Percentiles rank a stretch among this genome's conserved stretches.
phyloP scores from a whole-genome alignment of 2,113 vertebrate species.

The Centrocercus urophasianus region DNA sequence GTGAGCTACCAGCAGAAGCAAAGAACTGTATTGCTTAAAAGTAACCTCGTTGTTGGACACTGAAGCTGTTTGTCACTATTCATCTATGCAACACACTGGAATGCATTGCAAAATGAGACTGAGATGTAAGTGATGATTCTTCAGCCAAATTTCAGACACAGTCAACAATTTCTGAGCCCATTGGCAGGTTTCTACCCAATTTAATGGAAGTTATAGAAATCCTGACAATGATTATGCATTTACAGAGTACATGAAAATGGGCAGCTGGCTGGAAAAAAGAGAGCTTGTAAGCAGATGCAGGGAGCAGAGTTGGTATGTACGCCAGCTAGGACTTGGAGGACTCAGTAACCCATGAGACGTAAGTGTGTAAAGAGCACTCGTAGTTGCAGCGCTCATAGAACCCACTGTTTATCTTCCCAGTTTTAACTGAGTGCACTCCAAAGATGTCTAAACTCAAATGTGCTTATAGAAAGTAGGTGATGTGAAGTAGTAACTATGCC shows the following conservation, averaged over 20 bases:
- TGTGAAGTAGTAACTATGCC: neutral
- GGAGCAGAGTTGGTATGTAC: neutral
- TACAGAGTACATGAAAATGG: neutral
- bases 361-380: neutral
- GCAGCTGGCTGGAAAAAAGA: slow-evolving; percentile 9
- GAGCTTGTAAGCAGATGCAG: neutral
- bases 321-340: neutral
- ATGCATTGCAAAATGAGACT: neutral
- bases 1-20: neutral
- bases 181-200: neutral
- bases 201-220: neutral
- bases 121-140: neutral
- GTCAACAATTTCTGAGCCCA: neutral
- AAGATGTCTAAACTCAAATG: neutral
- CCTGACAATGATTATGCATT: neutral
- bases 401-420: neutral
- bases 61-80: neutral
- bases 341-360: neutral
- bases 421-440: neutral
- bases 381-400: neutral
- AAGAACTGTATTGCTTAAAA: neutral
- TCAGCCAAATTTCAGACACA: neutral
- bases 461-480: neutral
- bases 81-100: neutral
- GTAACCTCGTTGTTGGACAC: neutral